Evolutionary conservation across 2,113 vertebrate genomes (phyloP).

Genomic region (Passer domesticus): DNA sequence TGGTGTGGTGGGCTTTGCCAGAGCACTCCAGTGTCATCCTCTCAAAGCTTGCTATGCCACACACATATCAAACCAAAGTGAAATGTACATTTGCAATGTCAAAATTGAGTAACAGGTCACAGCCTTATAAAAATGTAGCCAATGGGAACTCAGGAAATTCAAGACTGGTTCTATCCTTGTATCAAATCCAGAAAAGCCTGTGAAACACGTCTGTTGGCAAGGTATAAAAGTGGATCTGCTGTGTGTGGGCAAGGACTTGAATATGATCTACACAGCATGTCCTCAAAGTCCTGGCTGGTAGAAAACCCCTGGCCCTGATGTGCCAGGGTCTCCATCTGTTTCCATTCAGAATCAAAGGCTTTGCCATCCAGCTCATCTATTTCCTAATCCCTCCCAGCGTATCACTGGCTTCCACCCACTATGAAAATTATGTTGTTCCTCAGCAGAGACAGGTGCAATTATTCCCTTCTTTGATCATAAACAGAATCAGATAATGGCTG

Average conservation of each 20-base stretch:
- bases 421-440: neutral
- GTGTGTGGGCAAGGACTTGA: neutral
- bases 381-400: neutral
- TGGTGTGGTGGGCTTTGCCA: neutral
- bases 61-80: neutral
- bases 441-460: neutral
- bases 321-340: neutral
- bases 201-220: neutral
- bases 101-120: neutral
- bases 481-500: neutral
- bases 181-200: neutral
- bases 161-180: neutral
- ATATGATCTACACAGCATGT: neutral
- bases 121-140: neutral
- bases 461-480: neutral
- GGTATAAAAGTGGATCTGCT: neutral
- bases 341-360: neutral
- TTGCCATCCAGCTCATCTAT: neutral
- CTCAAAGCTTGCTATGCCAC: neutral
- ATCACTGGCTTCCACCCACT: neutral
- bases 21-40: neutral
- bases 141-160: neutral
- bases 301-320: neutral
- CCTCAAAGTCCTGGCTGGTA: neutral
- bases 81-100: neutral